Conservation (phyloP, 2,888 invertebrate genomes). For the Dromius quadrimaculatus region DNA sequence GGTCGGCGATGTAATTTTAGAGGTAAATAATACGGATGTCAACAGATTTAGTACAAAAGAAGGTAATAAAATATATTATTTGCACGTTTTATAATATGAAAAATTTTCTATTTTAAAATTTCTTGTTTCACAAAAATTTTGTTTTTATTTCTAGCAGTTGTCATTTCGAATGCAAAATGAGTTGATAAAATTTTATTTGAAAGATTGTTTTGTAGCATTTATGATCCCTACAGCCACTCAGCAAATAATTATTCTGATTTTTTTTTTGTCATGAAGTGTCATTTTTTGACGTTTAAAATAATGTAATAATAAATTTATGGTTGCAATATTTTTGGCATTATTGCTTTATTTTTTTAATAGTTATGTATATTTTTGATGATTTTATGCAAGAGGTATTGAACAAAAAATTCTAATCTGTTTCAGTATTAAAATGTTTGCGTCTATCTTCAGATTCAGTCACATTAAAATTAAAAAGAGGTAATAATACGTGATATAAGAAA, state of each 20-base stretch:
- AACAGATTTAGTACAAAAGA: slow-evolving; percentile 93
- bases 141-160: too few species aligned
- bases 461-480: slow-evolving; percentile 90
- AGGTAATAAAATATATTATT: slow-evolving; percentile 72
- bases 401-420: slow-evolving; percentile 62
- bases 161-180: too few species aligned
- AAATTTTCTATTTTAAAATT: too few species aligned
- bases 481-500: not conserved
- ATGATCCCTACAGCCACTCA: too few species aligned
- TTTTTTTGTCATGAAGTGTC: not conserved
- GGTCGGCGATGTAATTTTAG: slow-evolving; percentile 93
- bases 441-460: slow-evolving; percentile 91
- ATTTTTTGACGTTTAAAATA: not conserved
- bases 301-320: not conserved
- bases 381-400: not conserved
- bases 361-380: not conserved
- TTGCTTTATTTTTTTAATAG: not conserved
- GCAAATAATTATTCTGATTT: too few species aligned
- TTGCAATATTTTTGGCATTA: not conserved
- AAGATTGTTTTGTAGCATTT: too few species aligned
- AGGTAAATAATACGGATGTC: slow-evolving; percentile 94
- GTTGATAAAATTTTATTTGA: too few species aligned
- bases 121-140: too few species aligned
- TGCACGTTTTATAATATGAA: slow-evolving; percentile 8
- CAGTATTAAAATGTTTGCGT: slow-evolving; percentile 94